A percentile compares a stretch with the other conserved stretches of the same genome.
Evolutionary conservation across 2,113 vertebrate species (phyloP).

Genomic region (Vulpes vulpes): DNA sequence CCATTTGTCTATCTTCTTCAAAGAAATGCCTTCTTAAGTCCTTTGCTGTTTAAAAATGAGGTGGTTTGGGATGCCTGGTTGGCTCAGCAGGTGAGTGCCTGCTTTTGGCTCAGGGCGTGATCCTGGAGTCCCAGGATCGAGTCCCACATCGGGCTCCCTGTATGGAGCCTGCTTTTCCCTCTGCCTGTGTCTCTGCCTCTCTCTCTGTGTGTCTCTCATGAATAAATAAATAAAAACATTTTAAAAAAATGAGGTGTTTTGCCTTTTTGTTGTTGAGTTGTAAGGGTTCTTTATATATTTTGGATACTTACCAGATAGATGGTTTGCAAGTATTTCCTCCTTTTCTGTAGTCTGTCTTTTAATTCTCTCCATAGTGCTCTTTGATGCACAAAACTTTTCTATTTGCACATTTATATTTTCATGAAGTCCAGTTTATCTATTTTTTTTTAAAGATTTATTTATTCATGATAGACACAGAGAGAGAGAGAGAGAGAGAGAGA

Average conservation of each 20-base stretch:
- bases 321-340: constrained; percentile 7
- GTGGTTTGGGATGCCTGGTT: background rate
- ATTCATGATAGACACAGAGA: no score
- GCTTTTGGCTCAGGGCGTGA: no score
- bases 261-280: background rate
- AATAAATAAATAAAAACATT: no score
- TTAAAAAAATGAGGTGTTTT: background rate
- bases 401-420: background rate
- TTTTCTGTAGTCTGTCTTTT: background rate
- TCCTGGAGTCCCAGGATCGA: no score
- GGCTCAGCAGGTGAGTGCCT: no score
- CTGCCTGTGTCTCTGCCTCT: no score
- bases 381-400: constrained; percentile 2
- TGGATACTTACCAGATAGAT: background rate
- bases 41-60: background rate
- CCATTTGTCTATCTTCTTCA: background rate
- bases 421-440: background rate
- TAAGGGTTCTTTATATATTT: background rate
- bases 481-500: no score
- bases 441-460: background rate
- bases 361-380: background rate
- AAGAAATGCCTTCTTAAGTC: background rate
- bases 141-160: no score
- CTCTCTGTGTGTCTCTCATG: no score
- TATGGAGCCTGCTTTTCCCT: no score